Percentiles rank a stretch among this genome's conserved stretches.
Evolutionary conservation across 2,113 vertebrate genomes (phyloP).

Genomic region (Jaculus jaculus): DNA sequence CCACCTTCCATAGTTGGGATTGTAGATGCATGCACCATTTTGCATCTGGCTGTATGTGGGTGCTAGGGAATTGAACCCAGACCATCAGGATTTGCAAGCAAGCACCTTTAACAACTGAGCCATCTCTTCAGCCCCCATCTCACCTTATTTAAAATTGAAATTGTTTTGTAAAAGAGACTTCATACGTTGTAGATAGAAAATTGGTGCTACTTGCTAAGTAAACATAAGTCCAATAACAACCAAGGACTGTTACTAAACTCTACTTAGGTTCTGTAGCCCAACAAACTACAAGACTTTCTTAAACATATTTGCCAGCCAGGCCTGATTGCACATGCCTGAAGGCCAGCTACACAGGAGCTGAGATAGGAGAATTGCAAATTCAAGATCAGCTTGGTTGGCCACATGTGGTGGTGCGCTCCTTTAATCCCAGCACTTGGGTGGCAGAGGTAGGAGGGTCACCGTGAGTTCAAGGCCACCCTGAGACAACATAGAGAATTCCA

Average conservation of each 20-base stretch:
- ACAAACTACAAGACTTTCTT: not conserved
- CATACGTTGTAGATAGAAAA: conserved; percentile 13
- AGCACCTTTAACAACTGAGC: no score
- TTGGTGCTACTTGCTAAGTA: not conserved
- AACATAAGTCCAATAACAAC: conserved; percentile 18
- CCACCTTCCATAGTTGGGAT: no score
- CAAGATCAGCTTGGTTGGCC: not conserved
- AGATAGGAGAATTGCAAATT: not conserved
- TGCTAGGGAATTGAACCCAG: no score
- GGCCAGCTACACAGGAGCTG: not conserved
- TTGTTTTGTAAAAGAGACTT: conserved; percentile 14
- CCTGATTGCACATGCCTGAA: not conserved
- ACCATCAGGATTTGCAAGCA: no score
- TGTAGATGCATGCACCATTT: no score
- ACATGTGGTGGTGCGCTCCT: no score
- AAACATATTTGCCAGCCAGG: not conserved
- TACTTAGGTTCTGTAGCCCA: not conserved
- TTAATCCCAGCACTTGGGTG: no score
- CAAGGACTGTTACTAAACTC: conserved; percentile 1
- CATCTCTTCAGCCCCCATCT: no score
- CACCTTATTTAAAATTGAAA: not conserved
- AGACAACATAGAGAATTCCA: no score
- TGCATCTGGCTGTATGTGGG: no score
- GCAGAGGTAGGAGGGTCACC: no score
- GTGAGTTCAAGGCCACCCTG: no score